phyloP scores from a whole-genome alignment of 1,140 invertebrate genomes.

The Pseudachorutes palmiensis region DNA sequence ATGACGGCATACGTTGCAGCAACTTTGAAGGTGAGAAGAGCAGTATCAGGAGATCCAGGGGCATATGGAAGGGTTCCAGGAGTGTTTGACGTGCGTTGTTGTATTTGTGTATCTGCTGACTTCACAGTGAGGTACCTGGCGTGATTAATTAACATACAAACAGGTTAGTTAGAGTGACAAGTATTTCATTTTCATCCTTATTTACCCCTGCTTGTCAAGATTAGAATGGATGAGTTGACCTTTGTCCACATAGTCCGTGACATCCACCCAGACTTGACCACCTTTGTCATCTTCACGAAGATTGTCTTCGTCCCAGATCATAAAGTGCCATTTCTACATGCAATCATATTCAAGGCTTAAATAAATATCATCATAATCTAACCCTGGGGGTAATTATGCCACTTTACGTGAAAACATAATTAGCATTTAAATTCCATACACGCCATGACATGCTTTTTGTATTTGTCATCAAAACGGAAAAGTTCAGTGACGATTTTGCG shows the following conservation, averaged over 20 bases:
- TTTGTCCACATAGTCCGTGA: conserved; percentile 32
- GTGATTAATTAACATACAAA: too few relatives aligned
- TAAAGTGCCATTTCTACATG: conserved; percentile 29
- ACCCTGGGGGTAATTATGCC: not conserved
- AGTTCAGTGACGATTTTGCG: not conserved
- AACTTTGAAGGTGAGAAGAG: conserved; percentile 15
- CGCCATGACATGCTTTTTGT: not conserved
- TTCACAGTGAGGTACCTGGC: conserved; percentile 17
- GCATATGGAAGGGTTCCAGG: conserved; percentile 1
- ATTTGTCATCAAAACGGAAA: too few relatives aligned
- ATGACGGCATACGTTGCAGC: conserved; percentile 20
- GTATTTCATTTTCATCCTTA: not conserved
- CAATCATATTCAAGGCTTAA: not conserved
- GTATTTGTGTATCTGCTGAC: not conserved
- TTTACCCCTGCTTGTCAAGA: conserved; percentile 26
- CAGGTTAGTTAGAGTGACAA: not conserved
- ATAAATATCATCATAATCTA: too few relatives aligned
- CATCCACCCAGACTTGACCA: conserved; percentile 30
- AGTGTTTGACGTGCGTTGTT: not conserved
- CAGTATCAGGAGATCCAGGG: conserved; percentile 11
- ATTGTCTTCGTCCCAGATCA: conserved; percentile 28
- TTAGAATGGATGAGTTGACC: conserved; percentile 27
- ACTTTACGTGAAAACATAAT: not conserved
- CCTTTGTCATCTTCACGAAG: conserved; percentile 22
- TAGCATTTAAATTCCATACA: not conserved